A percentile compares a stretch with the other conserved stretches of the same genome.
These are phyloP conservation scores for Oikopleura dioica DNA, from an alignment of 23 tunicate genomes.

Conservation along the genomic window DNA sequence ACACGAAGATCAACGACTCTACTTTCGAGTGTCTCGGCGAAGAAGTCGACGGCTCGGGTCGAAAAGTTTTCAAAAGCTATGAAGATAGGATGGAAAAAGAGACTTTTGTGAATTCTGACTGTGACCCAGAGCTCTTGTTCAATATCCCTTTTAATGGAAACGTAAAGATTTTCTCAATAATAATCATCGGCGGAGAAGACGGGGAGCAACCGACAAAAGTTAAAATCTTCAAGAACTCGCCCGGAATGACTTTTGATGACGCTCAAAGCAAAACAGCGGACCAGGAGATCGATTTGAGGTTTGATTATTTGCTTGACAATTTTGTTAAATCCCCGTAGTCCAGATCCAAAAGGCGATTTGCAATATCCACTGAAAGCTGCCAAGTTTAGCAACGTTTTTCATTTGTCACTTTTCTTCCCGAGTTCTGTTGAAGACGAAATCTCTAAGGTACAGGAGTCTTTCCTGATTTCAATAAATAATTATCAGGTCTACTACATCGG, in stretches of 20 bases:
- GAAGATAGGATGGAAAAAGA: constrained; percentile 45
- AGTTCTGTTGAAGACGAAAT: constrained; percentile 33
- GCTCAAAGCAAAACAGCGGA: neutral
- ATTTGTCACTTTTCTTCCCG: constrained; percentile 46
- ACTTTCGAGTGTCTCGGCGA: constrained; percentile 58
- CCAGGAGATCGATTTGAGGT: neutral
- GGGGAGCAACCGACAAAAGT: constrained; percentile 37
- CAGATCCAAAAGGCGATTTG: neutral
- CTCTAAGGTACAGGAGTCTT: constrained; percentile 19
- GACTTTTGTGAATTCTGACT: constrained; percentile 51
- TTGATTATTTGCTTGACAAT: too few relatives aligned
- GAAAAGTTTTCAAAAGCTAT: constrained; percentile 63
- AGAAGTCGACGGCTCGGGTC: constrained; percentile 42
- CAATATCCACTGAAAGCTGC: constrained; percentile 20
- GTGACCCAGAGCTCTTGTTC: constrained; percentile 63
- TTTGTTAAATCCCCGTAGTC: too few relatives aligned
- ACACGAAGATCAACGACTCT: neutral
- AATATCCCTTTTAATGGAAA: constrained; percentile 87
- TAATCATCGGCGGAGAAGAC: constrained; percentile 68
- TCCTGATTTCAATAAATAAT: neutral
- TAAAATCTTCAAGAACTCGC: constrained; percentile 47
- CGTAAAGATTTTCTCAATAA: constrained; percentile 60
- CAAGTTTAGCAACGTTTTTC: constrained; percentile 42
- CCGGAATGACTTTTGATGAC: neutral
- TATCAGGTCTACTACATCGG: constrained; percentile 87